phyloP scores from a whole-genome alignment of 2,113 vertebrate species.

The Helogale parvula region DNA sequence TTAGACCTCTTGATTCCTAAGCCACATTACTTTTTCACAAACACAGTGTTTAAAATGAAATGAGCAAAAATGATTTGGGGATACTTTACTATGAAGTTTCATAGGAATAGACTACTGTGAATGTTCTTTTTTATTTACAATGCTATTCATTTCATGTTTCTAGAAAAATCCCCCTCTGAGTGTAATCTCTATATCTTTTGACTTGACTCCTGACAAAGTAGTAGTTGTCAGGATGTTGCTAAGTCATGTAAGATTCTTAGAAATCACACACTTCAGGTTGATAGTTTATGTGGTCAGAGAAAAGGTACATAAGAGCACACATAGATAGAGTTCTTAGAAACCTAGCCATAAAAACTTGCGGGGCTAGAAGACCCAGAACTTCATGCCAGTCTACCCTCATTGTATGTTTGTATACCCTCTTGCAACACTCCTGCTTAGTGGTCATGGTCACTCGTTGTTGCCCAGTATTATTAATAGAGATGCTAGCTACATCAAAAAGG shows the following conservation, averaged over 20 bases:
- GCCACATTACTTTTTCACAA: conserved; percentile 8
- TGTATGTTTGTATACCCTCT: not conserved
- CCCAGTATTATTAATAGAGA: not conserved
- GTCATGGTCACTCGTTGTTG: not conserved
- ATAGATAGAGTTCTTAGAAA: conserved; percentile 66
- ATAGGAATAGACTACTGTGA: not conserved
- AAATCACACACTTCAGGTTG: conserved; percentile 29
- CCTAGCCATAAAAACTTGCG: not conserved
- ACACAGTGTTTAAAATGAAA: not conserved
- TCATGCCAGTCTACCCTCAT: not conserved
- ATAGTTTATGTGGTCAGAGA: conserved; percentile 49
- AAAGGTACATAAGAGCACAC: not conserved
- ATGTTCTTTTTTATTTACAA: not conserved
- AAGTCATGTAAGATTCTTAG: conserved; percentile 58
- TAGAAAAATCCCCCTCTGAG: not conserved
- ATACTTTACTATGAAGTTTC: not conserved
- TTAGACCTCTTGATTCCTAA: conserved; percentile 41
- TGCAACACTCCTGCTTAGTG: not conserved
- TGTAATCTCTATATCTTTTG: conserved; percentile 50
- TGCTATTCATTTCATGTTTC: conserved; percentile 11
- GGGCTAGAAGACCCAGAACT: not conserved
- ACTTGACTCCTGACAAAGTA: conserved; percentile 1
- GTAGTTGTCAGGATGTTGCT: not conserved
- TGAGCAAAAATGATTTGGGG: not conserved
- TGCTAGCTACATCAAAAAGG: not conserved